phyloP scores from a whole-genome alignment of 2,113 vertebrate species.

The Oplegnathus fasciatus region DNA sequence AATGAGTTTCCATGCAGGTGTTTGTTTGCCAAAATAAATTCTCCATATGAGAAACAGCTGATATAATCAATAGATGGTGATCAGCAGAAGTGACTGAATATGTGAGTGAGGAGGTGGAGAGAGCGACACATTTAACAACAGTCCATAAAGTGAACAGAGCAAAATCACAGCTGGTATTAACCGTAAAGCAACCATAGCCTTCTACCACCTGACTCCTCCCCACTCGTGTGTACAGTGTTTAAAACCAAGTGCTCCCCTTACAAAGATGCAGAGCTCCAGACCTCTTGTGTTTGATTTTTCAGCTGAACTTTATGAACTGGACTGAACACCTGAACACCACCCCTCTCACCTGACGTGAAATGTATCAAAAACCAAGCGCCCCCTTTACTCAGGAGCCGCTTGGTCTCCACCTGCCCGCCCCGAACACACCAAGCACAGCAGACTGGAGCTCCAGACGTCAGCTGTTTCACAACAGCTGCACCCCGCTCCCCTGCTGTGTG shows the following conservation, averaged over 20 bases:
- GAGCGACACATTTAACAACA: background rate
- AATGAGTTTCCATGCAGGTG: background rate
- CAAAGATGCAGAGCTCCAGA: background rate
- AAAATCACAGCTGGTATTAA: no score
- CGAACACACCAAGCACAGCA: background rate
- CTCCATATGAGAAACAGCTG: background rate
- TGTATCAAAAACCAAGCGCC: background rate
- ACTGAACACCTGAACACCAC: background rate
- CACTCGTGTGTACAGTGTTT: background rate
- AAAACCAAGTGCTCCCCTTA: background rate
- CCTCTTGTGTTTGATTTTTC: background rate
- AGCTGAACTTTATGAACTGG: constrained; percentile 17
- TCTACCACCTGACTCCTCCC: constrained; percentile 3
- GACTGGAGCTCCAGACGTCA: background rate
- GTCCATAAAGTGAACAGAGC: background rate
- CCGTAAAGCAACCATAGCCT: background rate
- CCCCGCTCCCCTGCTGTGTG: constrained; percentile 2
- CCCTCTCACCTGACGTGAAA: background rate
- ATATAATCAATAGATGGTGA: background rate
- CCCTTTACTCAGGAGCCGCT: background rate
- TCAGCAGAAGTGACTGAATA: background rate
- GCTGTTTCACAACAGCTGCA: constrained; percentile 19
- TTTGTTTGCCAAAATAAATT: background rate
- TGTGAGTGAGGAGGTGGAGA: background rate
- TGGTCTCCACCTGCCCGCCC: background rate